Conservation (phyloP, 2,888 invertebrate species). For the Rutpela maculata region DNA sequence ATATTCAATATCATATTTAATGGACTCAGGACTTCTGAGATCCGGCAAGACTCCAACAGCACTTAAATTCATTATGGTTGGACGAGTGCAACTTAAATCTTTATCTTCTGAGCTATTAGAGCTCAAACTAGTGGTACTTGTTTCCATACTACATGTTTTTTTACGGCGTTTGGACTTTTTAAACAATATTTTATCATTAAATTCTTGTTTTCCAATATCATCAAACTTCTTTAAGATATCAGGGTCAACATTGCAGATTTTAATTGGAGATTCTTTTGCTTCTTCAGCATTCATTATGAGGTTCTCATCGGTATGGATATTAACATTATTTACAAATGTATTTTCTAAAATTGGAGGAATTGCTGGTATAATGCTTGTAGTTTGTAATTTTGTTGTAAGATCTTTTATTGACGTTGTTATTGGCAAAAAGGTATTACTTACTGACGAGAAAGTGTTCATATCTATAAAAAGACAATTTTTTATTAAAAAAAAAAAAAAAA, state of each 20-base stretch:
- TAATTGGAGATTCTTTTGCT: conserved; percentile 83
- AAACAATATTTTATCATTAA: conserved; percentile 82
- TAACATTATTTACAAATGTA: conserved; percentile 57
- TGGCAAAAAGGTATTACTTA: conserved; percentile 54
- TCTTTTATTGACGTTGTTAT: conserved; percentile 66
- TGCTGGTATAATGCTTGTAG: conserved; percentile 67
- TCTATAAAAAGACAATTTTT: conserved; percentile 15
- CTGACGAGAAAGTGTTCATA: conserved; percentile 41
- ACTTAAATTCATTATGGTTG: conserved; percentile 75
- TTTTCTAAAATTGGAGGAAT: conserved; percentile 66
- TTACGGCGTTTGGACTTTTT: conserved; percentile 78
- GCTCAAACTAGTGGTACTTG: conserved; percentile 64
- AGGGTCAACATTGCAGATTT: conserved; percentile 69
- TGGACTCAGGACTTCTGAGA: conserved; percentile 79
- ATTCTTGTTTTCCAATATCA: conserved; percentile 84
- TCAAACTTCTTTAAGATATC: conserved; percentile 76
- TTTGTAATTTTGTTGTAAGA: conserved; percentile 69
- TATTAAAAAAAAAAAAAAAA: neutral
- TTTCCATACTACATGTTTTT: conserved; percentile 67
- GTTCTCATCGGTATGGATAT: conserved; percentile 73
- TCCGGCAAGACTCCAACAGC: conserved; percentile 75
- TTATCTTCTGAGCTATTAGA: conserved; percentile 69
- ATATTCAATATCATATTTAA: conserved; percentile 83
- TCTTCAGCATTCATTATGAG: conserved; percentile 82
- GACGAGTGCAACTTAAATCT: conserved; percentile 64